Conservation (phyloP, 2,888 invertebrate species). For the Nineta flava region DNA sequence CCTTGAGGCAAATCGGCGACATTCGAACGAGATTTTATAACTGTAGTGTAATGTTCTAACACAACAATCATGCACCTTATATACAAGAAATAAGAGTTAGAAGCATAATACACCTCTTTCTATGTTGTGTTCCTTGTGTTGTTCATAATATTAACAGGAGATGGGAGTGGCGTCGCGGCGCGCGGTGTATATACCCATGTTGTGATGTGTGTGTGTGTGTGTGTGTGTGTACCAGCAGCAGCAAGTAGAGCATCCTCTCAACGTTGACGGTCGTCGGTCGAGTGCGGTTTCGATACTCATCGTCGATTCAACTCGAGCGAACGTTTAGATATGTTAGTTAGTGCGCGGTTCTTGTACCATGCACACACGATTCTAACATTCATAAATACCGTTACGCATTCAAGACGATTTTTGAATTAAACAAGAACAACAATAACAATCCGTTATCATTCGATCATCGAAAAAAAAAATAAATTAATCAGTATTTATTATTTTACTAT, state of each 20-base stretch:
- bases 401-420: no score
- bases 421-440: no score
- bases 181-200: neutral
- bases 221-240: no score
- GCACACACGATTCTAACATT: neutral
- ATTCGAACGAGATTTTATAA: neutral
- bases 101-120: no score
- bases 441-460: no score
- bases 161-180: constrained; percentile 6
- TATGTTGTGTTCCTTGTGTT: no score
- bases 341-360: neutral
- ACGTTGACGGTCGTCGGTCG: neutral
- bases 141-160: neutral
- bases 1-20: neutral
- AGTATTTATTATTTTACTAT: no score
- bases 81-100: neutral
- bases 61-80: neutral
- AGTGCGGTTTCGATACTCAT: constrained; percentile 8
- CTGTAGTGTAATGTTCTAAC: no score
- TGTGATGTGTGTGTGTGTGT: no score
- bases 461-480: no score
- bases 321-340: neutral
- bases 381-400: no score
- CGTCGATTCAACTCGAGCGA: neutral
- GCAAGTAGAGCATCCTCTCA: no score